Evolutionary conservation across 2,888 invertebrate species (phyloP), one percentile per base, ranked within the genome.

Genomic region (Eupelmus urozonus): DNA sequence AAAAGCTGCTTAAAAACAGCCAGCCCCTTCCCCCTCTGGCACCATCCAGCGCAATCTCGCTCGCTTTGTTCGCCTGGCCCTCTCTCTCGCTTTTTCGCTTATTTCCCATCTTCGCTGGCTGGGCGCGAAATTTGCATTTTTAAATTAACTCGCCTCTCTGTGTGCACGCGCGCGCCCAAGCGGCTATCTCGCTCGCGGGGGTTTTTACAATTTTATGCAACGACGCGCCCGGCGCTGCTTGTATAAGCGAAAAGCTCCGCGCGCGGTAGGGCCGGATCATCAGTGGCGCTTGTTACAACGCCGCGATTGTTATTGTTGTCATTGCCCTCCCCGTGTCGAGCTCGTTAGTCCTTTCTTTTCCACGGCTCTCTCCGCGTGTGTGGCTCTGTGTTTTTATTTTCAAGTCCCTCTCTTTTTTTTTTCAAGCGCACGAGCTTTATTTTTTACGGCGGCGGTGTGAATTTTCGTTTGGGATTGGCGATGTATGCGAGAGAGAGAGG

Each of bases 131-230:
- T 89, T 89, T 89, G 89, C 89, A 89, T 89, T 89, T 89, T 89
- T 88, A 89, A 89, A 89, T 89, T 89, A 89, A 89, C 89, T 87
- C 88, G 87, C 85, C 86, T 86, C 87, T 88, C 88, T 88, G 88
- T 88, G 89, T 87, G 87, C 88, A 88, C 87, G 88, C 88, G 89
- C 87, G 81, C 80, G 76, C 34, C 45, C 45, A 34, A 27, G 23
- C 57, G 45, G 42, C 27, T 77, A 81, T 80, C 80, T n/a, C n/a
- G n/a, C n/a, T n/a, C n/a, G n/a, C 81, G 85, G 83, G 83, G 85
- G 84, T 86, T 85, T 89, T 88, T 86, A 87, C 88, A 88, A 89
- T 89, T 89, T 89, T 88, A 89, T 88, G 88, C 87, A 86, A 86
- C 87, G 83, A 82, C 77, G 83, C 84, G 81, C 27, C 53, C 16